phyloP scores from a whole-genome alignment of 2,888 invertebrate genomes.

The Druceiella hillmani region DNA sequence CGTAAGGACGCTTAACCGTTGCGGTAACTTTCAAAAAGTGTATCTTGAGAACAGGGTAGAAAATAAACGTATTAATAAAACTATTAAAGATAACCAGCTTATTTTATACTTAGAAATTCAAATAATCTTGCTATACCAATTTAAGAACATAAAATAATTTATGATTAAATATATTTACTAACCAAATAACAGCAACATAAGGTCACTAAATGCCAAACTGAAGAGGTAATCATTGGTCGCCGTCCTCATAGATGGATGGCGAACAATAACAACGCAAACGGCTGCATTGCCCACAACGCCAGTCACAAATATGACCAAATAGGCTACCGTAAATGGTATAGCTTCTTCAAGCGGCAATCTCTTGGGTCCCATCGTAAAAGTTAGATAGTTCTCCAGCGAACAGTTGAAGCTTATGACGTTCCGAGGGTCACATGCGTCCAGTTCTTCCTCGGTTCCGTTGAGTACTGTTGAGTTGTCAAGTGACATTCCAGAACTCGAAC shows the following conservation, averaged over 20 bases:
- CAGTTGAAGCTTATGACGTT: conserved; percentile 50
- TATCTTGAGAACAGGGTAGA: too few species aligned
- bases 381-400: conserved; percentile 55
- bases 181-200: conserved; percentile 77
- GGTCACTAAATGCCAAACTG: conserved; percentile 82
- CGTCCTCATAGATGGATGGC: conserved; percentile 78
- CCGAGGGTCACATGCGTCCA: too few species aligned
- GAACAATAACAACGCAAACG: conserved; percentile 80
- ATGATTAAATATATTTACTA: conserved; percentile 38
- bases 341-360: conserved; percentile 52
- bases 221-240: conserved; percentile 91
- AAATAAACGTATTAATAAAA: too few species aligned
- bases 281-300: conserved; percentile 79
- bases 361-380: conserved; percentile 56
- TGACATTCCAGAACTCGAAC: too few species aligned
- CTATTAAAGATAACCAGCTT: too few species aligned
- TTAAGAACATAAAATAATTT: too few species aligned
- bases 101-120: too few species aligned
- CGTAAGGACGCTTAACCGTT: too few species aligned
- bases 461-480: too few species aligned
- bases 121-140: too few species aligned
- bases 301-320: conserved; percentile 73
- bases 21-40: too few species aligned
- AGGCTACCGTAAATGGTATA: conserved; percentile 60
- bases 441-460: too few species aligned